These are phyloP conservation scores for Rapana venosa DNA, from an alignment of 2,888 invertebrate genomes.

Conservation along the genomic window DNA sequence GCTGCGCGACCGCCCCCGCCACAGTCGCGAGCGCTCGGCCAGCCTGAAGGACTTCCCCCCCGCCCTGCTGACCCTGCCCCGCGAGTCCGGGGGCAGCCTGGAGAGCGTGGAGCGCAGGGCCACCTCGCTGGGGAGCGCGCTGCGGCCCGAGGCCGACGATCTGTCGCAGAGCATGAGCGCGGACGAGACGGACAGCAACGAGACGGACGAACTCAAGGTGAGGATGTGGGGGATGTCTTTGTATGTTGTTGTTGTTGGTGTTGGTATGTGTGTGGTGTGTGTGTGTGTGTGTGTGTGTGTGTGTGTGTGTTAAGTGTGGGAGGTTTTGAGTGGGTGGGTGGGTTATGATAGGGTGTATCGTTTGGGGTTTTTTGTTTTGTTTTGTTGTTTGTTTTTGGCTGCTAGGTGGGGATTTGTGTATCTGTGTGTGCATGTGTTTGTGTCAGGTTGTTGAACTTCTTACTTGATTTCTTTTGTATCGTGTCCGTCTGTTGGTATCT, in stretches of 20 bases:
- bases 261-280: too few relatives aligned
- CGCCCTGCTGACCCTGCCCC: constrained; percentile 62
- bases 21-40: constrained; percentile 65
- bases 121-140: constrained; percentile 39
- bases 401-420: too few relatives aligned
- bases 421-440: too few relatives aligned
- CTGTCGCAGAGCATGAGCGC: constrained; percentile 45
- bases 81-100: constrained; percentile 47
- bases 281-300: too few relatives aligned
- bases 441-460: too few relatives aligned
- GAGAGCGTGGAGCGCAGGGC: constrained; percentile 54
- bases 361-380: too few relatives aligned
- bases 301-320: too few relatives aligned
- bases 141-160: constrained; percentile 24
- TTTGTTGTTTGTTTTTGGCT: too few relatives aligned
- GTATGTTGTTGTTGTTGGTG: background rate
- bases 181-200: constrained; percentile 67
- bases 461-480: too few relatives aligned
- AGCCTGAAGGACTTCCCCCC: constrained; percentile 69
- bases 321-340: too few relatives aligned
- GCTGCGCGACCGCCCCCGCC: constrained; percentile 57
- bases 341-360: too few relatives aligned
- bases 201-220: constrained; percentile 78
- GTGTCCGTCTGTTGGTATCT: background rate
- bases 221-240: constrained; percentile 43